A percentile compares a stretch with the other conserved stretches of the same genome.
Conservation (phyloP, 2,113 vertebrate species). For the Spheniscus mendiculus region DNA sequence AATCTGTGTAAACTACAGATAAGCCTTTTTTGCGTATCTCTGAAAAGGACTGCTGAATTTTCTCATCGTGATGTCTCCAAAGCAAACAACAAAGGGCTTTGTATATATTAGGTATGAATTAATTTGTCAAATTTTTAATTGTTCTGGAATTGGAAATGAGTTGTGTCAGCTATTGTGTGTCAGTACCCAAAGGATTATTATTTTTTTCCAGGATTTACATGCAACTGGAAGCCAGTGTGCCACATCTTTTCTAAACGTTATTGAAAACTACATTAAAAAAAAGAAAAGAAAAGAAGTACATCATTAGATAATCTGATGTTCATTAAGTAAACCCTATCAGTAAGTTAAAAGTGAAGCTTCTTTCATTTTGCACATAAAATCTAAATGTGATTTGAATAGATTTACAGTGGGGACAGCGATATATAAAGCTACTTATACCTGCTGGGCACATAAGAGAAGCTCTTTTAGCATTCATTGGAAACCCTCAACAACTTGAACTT, state of each 20-base stretch:
- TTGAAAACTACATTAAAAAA: constrained; percentile 30
- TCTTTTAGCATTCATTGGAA: constrained; percentile 82
- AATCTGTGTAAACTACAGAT: constrained; percentile 55
- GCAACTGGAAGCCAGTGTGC: constrained; percentile 55
- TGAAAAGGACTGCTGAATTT: neutral
- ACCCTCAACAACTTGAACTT: constrained; percentile 74
- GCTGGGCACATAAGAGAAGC: constrained; percentile 83
- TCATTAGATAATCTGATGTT: constrained; percentile 44
- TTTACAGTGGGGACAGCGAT: constrained; percentile 85
- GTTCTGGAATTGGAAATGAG: constrained; percentile 9
- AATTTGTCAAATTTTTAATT: constrained; percentile 45
- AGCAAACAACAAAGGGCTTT: constrained; percentile 29
- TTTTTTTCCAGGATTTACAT: constrained; percentile 51
- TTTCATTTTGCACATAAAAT: constrained; percentile 75
- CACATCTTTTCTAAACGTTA: constrained; percentile 47
- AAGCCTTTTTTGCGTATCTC: neutral
- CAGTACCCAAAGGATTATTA: constrained; percentile 63
- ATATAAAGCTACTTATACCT: constrained; percentile 84
- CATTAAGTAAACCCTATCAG: constrained; percentile 52
- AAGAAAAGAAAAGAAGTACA: neutral
- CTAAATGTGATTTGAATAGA: constrained; percentile 78
- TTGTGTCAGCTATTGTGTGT: constrained; percentile 34
- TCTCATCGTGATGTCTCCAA: neutral
- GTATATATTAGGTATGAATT: constrained; percentile 15
- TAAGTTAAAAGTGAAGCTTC: constrained; percentile 69